Base-by-base conservation (phyloP, 2,888 invertebrate genomes). In the Penaeus monodon region DNA sequence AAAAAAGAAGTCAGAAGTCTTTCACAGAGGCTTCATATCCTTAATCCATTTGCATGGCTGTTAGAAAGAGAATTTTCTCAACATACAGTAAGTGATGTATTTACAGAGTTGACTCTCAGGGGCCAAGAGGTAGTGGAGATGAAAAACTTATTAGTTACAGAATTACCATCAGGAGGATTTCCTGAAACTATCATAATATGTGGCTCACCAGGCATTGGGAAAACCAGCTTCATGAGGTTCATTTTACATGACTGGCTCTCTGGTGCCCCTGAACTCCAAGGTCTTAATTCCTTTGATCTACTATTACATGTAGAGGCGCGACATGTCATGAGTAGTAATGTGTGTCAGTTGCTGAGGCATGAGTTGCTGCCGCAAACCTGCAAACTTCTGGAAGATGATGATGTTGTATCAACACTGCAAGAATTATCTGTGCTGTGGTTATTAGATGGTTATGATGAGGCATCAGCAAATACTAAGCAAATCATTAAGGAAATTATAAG, bases 361-460 rank as follows among this genome's bases (percentile, higher is more conserved):
- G 70, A 81, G n/a, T 0, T 81, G 22, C 68, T 81, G 20, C 81
- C 22, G 0, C 7, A 44, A n/a, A 44, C 66, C 6, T 66, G 66
- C 22, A 44, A n/a, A n/a, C n/a, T 49, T 10, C 49, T 81, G 57
- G 8, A 70, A n/a, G 7, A 24, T 22, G 70, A 70, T 27, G 81
- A 81, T 49, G 17, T 81, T 10, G 24, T 81, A 12, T 38, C 81
- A 24, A 44, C 70, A 22, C 70, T 81, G 44, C 33, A 65, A 24
- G 44, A 81, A 17, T n/a, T 81, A 7, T 81, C 81, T 17, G 24
- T 57, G 2, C 81, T 81, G 49, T 81, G 81, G 81, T 57, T 81
- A 0, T 24, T 81, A 27, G 81, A 81, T 70, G 81, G 81, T 49
- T 81, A 81, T 70, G 81, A 81, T 70, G 81, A 81, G n/a, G 81